Evolutionary conservation across 2,888 invertebrate genomes (phyloP).

Genomic region (Clitarchus hookeri): DNA sequence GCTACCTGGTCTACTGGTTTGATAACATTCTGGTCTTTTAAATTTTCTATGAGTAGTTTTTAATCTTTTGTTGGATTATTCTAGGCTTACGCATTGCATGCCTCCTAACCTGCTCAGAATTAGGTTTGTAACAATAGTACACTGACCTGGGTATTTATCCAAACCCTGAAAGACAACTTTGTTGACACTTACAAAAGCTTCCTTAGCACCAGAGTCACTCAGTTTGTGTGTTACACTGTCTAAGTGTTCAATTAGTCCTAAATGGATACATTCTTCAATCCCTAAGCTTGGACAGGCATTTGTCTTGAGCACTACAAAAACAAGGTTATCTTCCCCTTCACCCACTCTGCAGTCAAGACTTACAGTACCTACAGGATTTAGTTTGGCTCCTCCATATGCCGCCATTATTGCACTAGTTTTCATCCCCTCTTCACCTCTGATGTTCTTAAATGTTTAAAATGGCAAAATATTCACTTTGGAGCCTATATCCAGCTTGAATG

Average conservation of each 20-base stretch:
- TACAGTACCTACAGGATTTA: not conserved
- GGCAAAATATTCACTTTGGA: not conserved
- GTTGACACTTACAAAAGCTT: not conserved
- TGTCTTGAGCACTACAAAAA: not conserved
- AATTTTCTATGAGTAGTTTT: not conserved
- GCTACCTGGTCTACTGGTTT: not conserved
- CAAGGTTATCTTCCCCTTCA: not conserved
- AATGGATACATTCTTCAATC: not conserved
- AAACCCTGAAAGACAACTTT: not conserved
- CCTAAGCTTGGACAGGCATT: not conserved
- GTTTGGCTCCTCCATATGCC: not conserved
- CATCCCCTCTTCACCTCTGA: not conserved
- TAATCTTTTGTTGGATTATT: not conserved
- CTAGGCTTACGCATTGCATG: not conserved
- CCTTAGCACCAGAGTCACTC: not conserved
- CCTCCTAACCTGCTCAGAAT: not conserved
- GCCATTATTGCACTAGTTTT: not conserved
- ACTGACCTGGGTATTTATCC: not conserved
- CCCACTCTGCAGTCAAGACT: not conserved
- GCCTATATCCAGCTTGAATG: no score
- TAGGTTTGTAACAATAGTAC: not conserved
- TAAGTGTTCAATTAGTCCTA: not conserved
- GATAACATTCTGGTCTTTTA: not conserved
- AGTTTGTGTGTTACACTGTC: not conserved
- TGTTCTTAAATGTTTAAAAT: not conserved